Conservation (phyloP, 2,888 invertebrate species). For the Chalcis sispes region DNA sequence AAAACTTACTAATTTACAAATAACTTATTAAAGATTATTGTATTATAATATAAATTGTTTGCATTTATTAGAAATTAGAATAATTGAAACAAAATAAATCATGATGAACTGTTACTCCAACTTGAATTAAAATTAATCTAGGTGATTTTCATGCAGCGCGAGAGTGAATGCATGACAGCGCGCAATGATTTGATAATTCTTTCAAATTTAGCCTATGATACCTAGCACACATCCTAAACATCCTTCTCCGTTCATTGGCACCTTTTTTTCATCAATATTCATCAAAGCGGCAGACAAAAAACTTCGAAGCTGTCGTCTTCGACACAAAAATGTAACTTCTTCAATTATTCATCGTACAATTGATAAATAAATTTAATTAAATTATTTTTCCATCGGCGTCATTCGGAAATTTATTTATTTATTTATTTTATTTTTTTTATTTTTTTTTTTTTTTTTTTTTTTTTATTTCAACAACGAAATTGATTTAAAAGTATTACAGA, state of each 20-base stretch:
- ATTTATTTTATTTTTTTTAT: not conserved
- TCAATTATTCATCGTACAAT: too few species aligned
- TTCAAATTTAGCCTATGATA: constrained; percentile 15
- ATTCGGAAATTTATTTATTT: not conserved
- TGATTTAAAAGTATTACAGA: not conserved
- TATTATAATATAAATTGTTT: not conserved
- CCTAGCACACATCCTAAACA: constrained; percentile 29
- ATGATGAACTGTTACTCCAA: constrained; percentile 63
- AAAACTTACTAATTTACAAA: too few species aligned
- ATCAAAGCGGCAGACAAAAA: not conserved
- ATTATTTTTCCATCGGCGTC: too few species aligned
- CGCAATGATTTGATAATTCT: constrained; percentile 31
- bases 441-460: too few species aligned
- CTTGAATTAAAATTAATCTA: constrained; percentile 58
- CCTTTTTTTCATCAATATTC: constrained; percentile 7
- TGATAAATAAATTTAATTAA: too few species aligned
- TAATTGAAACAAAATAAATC: not conserved
- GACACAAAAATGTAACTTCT: not conserved
- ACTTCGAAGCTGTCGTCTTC: constrained; percentile 46
- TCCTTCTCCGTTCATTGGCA: not conserved
- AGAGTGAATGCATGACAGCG: constrained; percentile 60
- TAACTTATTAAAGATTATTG: not conserved
- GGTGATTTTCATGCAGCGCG: constrained; percentile 65
- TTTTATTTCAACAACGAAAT: not conserved
- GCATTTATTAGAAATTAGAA: constrained; percentile 12